phyloP scores from a whole-genome alignment of 1,140 invertebrate species.

The Cydia pomonella region DNA sequence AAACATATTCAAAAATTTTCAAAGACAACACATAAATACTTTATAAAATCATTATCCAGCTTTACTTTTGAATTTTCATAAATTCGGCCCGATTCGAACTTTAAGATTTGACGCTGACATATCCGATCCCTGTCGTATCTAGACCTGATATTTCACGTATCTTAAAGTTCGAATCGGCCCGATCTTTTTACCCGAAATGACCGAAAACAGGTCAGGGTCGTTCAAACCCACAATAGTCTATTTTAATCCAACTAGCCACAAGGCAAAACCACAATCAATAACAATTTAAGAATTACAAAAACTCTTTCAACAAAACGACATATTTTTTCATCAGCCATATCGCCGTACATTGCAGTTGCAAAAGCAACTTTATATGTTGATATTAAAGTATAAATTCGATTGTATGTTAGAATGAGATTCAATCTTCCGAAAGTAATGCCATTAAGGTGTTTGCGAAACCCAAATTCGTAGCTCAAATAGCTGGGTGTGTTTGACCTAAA shows the following conservation, averaged over 20 bases:
- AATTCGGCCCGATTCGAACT: too few relatives aligned
- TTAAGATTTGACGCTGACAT: too few relatives aligned
- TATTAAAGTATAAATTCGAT: neutral
- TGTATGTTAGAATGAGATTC: neutral
- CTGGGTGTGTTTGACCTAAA: slow-evolving; percentile 31
- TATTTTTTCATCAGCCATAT: neutral
- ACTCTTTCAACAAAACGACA: neutral
- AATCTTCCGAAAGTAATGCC: neutral
- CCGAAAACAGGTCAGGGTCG: neutral
- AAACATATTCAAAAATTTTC: neutral
- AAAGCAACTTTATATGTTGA: neutral
- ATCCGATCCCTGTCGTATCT: too few relatives aligned
- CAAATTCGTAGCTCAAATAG: neutral
- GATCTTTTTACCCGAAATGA: slow-evolving; percentile 2
- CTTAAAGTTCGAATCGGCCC: too few relatives aligned
- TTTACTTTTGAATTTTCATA: neutral
- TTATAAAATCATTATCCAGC: neutral
- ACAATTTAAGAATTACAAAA: slow-evolving; percentile 13
- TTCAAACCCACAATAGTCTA: neutral
- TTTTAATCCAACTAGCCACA: neutral
- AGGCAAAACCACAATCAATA: slow-evolving; percentile 9
- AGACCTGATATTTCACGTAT: too few relatives aligned
- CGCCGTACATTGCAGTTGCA: neutral
- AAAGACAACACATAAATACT: neutral
- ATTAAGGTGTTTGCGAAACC: slow-evolving; percentile 1